phyloP scores from a whole-genome alignment of 2,888 invertebrate species.

The Hypena proboscidalis region DNA sequence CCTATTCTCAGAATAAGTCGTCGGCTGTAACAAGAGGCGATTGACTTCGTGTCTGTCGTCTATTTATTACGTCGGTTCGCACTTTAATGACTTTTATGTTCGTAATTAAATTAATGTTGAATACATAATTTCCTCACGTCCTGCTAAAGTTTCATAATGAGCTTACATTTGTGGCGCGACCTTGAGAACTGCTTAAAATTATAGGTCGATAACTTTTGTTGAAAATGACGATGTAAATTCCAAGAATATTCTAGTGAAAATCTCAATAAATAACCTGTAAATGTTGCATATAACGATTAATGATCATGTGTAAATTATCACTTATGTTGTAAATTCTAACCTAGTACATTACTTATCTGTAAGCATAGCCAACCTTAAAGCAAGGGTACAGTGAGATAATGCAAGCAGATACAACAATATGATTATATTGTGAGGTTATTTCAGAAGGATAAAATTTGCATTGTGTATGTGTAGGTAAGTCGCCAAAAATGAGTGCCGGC shows the following conservation, averaged over 20 bases:
- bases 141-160: conserved; percentile 13
- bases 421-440: conserved; percentile 36
- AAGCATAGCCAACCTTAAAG: conserved; percentile 1
- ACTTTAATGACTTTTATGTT: conserved; percentile 26
- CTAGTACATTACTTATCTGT: not conserved
- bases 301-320: not conserved
- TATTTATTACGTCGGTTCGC: conserved; percentile 27
- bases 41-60: conserved; percentile 29
- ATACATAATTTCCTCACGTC: conserved; percentile 19
- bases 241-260: not conserved
- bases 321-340: not conserved
- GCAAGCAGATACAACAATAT: conserved; percentile 2
- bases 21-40: conserved; percentile 32
- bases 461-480: conserved; percentile 60
- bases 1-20: conserved; percentile 44
- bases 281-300: not conserved
- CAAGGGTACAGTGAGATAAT: conserved; percentile 6
- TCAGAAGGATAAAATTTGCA: conserved; percentile 47
- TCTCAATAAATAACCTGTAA: not conserved
- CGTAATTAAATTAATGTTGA: conserved; percentile 25
- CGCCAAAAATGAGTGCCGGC: conserved; percentile 73
- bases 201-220: conserved; percentile 13
- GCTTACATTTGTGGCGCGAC: conserved; percentile 5
- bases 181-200: conserved; percentile 19
- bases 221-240: conserved; percentile 2